Base-by-base conservation (phyloP, 2,797 vertebrate genomes). In the Xerus rutilus region DNA sequence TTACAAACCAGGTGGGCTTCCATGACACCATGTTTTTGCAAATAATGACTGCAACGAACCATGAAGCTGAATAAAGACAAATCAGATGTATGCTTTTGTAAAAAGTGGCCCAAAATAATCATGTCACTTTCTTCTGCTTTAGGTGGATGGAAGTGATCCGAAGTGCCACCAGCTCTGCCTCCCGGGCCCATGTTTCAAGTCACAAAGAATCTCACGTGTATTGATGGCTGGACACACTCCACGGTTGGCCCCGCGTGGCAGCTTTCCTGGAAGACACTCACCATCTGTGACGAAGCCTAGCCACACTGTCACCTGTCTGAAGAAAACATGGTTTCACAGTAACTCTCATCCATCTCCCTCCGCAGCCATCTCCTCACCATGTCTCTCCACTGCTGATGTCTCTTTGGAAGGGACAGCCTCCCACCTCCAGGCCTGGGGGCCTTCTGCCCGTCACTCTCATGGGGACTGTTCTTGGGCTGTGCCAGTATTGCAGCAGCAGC, bases 71-170 rank as follows among this genome's bases (percentile, higher is more conserved):
- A 20, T 10, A 25, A 21, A 5, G 43, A 67, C 35, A 28, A 52
- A 2, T 13, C 57, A 32, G 13, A n/a, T 0, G 1, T 0, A 0
- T 0, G 52, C 32, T 49, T 47, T 49, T 47, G 0, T 20, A 30
- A 13, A 8, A 12, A 12, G 74, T 2, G 7, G 32, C 25, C 87
- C 49, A 0, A 25, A 64, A 57, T 4, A 2, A 0, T 25, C 1
- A 14, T 7, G 5, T 57, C 3, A 0, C 23, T 15, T 5, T 94
- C 88, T n/a, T 64, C 86, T 21, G 67, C 1, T 1, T 0, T 97
- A 99, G 99, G 98, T 99, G 99, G 99, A 99, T 99, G 99, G 99
- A 99, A 98, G 99, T 99, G 89, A 99, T 99, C 98, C 99, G 99
- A 98, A 99, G 99, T 91, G 99, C 99, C 96, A 99, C 99, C 79